Evolutionary conservation across 2,113 vertebrate genomes (phyloP), one percentile per base, ranked within the genome.

Genomic region (Nothocercus julius): DNA sequence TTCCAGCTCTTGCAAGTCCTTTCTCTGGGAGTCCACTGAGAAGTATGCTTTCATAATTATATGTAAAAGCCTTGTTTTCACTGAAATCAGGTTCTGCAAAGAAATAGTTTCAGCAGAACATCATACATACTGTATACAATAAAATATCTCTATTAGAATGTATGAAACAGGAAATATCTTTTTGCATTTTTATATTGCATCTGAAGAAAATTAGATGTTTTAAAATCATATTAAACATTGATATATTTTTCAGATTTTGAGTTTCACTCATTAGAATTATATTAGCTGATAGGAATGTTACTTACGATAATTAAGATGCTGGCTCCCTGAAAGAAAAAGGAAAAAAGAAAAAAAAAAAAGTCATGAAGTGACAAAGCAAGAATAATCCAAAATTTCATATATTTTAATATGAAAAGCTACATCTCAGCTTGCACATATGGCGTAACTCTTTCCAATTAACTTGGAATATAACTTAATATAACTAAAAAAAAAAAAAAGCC

Each of bases 241-340:
- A 90, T 92, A 82, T 66, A 88, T 62, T 91, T 74, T 94, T 93
- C 85, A 79, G 79, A 49, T 61, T 91, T 96, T 91, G 74, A 88
- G 59, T 92, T 96, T 94, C 74, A 96, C 32, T 96, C 44, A 79
- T 94, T 95, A 96, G 90, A 89, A 92, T 82, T 82, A 77, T 89
- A 68, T 85, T 56, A 82, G 75, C 85, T 75, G 61, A 89, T 93
- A 87, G 79, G 82, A 95, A 96, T 89, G 91, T 88, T 95, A 96
- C 91, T 97, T 97, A 97, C 91, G 90, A 34, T 96, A 95, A 96
- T 86, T 94, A 77, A 97, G 86, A 86, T 91, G 62, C 81, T 97
- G 95, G 81, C 95, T 95, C 78, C 56, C 95, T 95, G 67, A 94
- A 96, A 93, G 7, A 92, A 75, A 97, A 84, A n/a, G 67, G 93